Conservation (phyloP, 1,140 invertebrate species). For the Conus ventricosus region DNA sequence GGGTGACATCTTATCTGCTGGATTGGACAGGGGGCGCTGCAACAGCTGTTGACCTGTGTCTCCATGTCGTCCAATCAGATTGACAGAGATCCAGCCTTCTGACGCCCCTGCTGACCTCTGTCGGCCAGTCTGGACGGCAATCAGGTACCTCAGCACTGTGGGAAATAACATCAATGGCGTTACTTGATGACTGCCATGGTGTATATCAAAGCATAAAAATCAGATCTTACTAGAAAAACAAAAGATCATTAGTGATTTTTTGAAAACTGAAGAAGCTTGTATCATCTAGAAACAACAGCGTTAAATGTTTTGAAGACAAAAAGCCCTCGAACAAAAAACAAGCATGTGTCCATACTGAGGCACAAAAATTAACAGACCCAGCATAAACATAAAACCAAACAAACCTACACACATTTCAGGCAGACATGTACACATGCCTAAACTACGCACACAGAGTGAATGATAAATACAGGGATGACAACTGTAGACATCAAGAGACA, state of each 20-base stretch:
- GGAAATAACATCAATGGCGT: conserved; percentile 21
- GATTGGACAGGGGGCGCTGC: conserved; percentile 42
- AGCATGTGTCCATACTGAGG: no score
- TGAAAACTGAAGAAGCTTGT: no score
- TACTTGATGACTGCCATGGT: background rate
- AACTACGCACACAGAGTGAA: no score
- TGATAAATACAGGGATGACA: no score
- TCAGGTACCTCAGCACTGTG: conserved; percentile 58
- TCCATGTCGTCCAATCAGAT: conserved; percentile 55
- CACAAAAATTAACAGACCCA: no score
- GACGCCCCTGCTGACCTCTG: conserved; percentile 46
- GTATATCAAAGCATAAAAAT: background rate
- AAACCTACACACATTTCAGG: no score
- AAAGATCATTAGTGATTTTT: background rate
- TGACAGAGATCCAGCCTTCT: conserved; percentile 51
- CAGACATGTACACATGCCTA: no score
- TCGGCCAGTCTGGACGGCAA: conserved; percentile 57
- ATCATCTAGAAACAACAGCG: no score
- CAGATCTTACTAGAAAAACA: background rate
- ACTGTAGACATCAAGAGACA: no score
- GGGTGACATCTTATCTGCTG: conserved; percentile 48
- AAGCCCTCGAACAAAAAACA: background rate
- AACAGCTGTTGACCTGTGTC: conserved; percentile 58
- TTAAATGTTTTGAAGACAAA: no score
- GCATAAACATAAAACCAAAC: no score